Base-by-base conservation (phyloP, 2,797 vertebrate species). In the Notoglanidium macrostoma region DNA sequence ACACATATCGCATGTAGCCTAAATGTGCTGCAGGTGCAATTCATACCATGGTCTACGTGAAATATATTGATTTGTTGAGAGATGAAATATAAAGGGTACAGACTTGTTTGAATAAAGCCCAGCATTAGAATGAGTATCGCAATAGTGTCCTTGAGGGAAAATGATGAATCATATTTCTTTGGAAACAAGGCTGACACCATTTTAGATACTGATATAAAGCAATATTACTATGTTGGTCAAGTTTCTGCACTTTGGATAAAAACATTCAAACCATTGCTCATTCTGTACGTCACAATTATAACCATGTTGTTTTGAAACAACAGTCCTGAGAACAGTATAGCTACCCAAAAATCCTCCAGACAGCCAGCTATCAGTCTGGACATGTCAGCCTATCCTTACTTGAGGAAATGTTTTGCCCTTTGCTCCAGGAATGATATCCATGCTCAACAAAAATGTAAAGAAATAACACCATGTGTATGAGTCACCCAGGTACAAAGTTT, bases 331-430 rank as follows among this genome's bases (percentile, higher is more conserved):
- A 78, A 35, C 21, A 11, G n/a, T 57, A 32, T 6, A 83, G 57
- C 88, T 86, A 83, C 35, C 79, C 85, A 89, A 90, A 90, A 91
- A 89, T 91, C 90, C 84, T 83, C 80, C 74, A 85, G 89, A 87
- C 88, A 86, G 88, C n/a, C 85, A 80, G 85, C 70, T 91, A 90
- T 93, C 89, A 92, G 94, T 90, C 89, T 29, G 79, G 92, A 91
- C 93, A 91, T 89, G 92, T 91, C 90, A 68, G 83, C 61, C 19
- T 21, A 84, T 80, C 87, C 5, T 92, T 44, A 84, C 88, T 70
- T 82, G 88, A 65, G 82, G 32, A 80, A 87, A 63, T 21, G 80
- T 88, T 88, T 67, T 81, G 74, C 81, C 46, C 59, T 55, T 4
- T 21, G 90, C 85, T 86, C 29, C 68, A 54, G 67, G 87, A 74